Percentiles rank a stretch among this genome's conserved stretches.
Evolutionary conservation across 2,888 invertebrate genomes (phyloP).

Genomic region (Torymus auratus): DNA sequence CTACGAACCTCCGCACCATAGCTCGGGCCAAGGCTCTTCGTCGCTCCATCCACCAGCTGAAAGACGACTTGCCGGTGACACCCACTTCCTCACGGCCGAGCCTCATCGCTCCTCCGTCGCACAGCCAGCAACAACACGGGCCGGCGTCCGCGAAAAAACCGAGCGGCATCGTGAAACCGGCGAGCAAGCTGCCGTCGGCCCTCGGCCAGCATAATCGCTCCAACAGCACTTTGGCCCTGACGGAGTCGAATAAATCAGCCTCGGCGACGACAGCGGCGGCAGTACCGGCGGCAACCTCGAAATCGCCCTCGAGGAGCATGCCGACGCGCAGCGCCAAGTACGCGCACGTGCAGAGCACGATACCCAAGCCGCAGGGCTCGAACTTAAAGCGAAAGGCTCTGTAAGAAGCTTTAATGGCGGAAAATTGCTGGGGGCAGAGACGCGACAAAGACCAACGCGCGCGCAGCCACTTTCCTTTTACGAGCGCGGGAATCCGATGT

Average conservation of each 20-base stretch:
- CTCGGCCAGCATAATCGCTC: neutral
- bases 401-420: slow-evolving; percentile 26
- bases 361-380: slow-evolving; percentile 58
- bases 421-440: neutral
- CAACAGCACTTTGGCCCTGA: neutral
- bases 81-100: slow-evolving; percentile 62
- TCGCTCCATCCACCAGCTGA: slow-evolving; percentile 46
- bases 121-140: no score
- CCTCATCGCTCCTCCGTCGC: neutral
- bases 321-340: slow-evolving; percentile 60
- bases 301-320: slow-evolving; percentile 3
- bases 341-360: slow-evolving; percentile 64
- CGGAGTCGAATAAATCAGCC: slow-evolving; percentile 16
- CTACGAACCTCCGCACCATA: slow-evolving; percentile 6
- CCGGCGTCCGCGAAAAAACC: slow-evolving; percentile 37
- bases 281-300: neutral
- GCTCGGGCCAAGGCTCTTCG: slow-evolving; percentile 21
- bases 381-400: slow-evolving; percentile 36
- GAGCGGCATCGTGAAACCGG: neutral
- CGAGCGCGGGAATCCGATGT: slow-evolving; percentile 2
- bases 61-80: slow-evolving; percentile 58
- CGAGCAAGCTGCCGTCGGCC: neutral
- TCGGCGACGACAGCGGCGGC: neutral
- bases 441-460: no score
- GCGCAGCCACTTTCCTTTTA: slow-evolving; percentile 9